phyloP scores from a whole-genome alignment of 2,888 invertebrate genomes.

The Baccha elongata region DNA sequence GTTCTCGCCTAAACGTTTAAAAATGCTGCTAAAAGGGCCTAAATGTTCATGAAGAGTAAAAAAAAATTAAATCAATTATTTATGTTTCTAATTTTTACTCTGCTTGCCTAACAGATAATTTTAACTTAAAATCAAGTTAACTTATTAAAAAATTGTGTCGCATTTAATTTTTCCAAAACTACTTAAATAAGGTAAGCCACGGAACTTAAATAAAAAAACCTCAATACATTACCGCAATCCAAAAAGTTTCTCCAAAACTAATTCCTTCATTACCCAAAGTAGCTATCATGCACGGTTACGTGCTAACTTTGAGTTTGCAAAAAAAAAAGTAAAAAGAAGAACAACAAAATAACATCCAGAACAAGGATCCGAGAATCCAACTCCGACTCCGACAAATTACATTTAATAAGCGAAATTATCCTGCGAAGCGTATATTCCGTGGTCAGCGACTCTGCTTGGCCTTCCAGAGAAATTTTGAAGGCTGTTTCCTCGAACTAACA shows the following conservation, averaged over 20 bases:
- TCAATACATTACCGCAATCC: constrained; percentile 40
- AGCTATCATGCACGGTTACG: constrained; percentile 25
- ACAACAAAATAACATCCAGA: not conserved
- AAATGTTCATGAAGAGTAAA: too few relatives aligned
- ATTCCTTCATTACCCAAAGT: constrained; percentile 56
- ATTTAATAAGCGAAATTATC: constrained; percentile 68
- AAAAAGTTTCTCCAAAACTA: constrained; percentile 40
- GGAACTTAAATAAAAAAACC: constrained; percentile 36
- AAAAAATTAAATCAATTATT: too few relatives aligned
- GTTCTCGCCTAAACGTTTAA: too few relatives aligned
- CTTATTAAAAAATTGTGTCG: not conserved
- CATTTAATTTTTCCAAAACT: constrained; percentile 28
- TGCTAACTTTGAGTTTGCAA: constrained; percentile 26
- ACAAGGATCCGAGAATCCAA: constrained; percentile 23
- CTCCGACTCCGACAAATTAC: constrained; percentile 41
- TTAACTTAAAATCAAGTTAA: not conserved
- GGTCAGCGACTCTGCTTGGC: constrained; percentile 49
- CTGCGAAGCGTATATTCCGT: constrained; percentile 54
- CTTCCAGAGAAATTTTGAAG: constrained; percentile 54
- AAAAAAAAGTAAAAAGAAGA: constrained; percentile 3
- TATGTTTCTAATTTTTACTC: too few relatives aligned
- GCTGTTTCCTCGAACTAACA: constrained; percentile 9
- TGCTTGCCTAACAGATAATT: too few relatives aligned
- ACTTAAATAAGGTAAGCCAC: constrained; percentile 20
- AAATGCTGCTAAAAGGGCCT: too few relatives aligned